Base-by-base conservation (phyloP, 2,797 vertebrate species). In the Tiaroga cobitis region DNA sequence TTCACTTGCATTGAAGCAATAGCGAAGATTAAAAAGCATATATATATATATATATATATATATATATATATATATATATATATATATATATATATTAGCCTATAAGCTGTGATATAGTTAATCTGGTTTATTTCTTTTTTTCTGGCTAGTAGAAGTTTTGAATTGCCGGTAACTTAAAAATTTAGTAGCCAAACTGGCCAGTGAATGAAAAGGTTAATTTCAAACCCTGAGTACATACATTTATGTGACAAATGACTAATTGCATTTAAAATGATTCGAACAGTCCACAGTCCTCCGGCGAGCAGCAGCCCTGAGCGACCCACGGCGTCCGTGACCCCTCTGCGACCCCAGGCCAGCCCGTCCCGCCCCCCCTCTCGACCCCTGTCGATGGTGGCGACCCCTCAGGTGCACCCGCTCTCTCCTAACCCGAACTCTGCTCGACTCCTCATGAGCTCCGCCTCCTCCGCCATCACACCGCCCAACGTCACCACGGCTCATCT, bases 381-480 rank as follows among this genome's bases (percentile, higher is more conserved):
- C 19, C 97, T 95, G 76, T 95, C 97, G 0, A 92, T 95, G 91
- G 92, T 95, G 86, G 97, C 97, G 80, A 96, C 96, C 0, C 97
- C 97, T 75, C 95, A 97, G 18, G 61, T 65, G 26, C 61, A 65
- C 16, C 61, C 61, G 26, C 26, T 63, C 13, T 93, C 93, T 13
- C 93, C 95, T 2, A 93, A 92, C 0, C 93, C 95, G 2, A 93
- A 92, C 0, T 91, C 93, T 34, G 89, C 92, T 0, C 93, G 97
- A 65, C 95, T 96, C 21, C 93, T 96, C 86, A 96, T 97, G 81
- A 96, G 95, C 3, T 98, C 97, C 0, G 96, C 97, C 87, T 96
- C 95, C 2, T 97, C 97, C 0, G 96, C 97, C 87, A 95, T 99
- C 93, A 98, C 97, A 0, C 97, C 97, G 0, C 97, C 97, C 61